Base-by-base conservation (phyloP, 2,113 vertebrate genomes). In the Amblyopsis rosae region DNA sequence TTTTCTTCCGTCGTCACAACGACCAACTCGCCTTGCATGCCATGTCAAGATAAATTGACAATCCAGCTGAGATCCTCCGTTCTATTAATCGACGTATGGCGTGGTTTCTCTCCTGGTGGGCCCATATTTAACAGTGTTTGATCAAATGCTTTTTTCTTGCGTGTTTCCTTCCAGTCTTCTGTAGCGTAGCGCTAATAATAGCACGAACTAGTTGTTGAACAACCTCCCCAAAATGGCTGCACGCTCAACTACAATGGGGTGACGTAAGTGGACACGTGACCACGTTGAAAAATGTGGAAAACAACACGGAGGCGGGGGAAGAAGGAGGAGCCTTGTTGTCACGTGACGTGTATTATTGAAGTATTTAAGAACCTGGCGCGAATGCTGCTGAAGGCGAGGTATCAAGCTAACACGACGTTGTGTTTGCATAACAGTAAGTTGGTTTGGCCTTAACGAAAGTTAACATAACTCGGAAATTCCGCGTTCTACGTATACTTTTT, bases 11-110 rank as follows among this genome's bases (percentile, higher is more conserved):
- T 92, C 91, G 92, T 92, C 91, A 92, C 90, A 89, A 85, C 86
- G 88, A 76, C 84, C 86, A 81, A 83, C 90, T 90, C 92, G 90
- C 91, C 89, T 88, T 77, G 84, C 88, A 94, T 94, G 96, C 96
- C 97, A 99, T 99, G 97, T 99, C 97, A 99, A 99, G 96, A 98
- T 93, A 98, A 96, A 92, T 93, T 94, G 92, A 96, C 94, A 90
- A 94, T 91, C 93, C 95, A 94, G 90, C 90, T 92, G 87, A 93
- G 94, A 89, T 95, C 90, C 90, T 92, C 95, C 95, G 95, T 94
- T 92, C 95, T 96, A 87, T 93, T 87, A 89, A 86, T 88, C 87
- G 93, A 94, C 80, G 90, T 92, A 86, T 88, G 86, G 90, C 91
- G 90, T 86, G 87, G 88, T 92, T 93, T 95, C 93, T 93, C 93